Evolutionary conservation across 2,888 invertebrate species (phyloP), one percentile per base, ranked within the genome.

Genomic region (Habrosyne pyritoides): DNA sequence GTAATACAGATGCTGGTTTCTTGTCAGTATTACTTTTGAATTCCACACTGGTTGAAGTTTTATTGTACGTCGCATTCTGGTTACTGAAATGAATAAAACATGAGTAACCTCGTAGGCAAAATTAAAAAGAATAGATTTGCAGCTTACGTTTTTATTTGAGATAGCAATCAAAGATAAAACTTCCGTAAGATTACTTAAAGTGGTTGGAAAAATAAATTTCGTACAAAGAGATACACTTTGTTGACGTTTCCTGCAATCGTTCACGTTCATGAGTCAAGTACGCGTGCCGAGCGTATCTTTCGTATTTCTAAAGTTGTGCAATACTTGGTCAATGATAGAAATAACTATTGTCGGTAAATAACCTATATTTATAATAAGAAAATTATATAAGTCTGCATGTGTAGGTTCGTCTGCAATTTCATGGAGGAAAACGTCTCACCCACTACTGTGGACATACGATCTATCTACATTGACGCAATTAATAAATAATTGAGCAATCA

Each of bases 1-100:
- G 95, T 70, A 97, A 87, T 67, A 98, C 94, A 0, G 97, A 97
- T 0, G 96, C 95, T 54, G 93, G 91, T 64, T 94, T 94, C 68
- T 18, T 42, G 30, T 7, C 42, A 52, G 10, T 63, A 63, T 47
- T 51, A 26, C 26, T 4, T 56, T 51, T 52, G 6, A 50, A 50
- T 28, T 50, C 50, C 28, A 28, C 50, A 18, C 28, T 50, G 10
- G 10, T 18, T 1, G 28, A 18, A 14, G 28, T 28, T 30, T 50
- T 28, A 21, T 28, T 50, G 18, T 28, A 50, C 21, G 50, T 14
- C n/a, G 28, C 50, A 21, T 50, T 50, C 4, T 26, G 10, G 3
- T 50, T 21, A 12, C 50, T 50, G 50, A 18, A 50, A 50, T 21
- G 8, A 47, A 47, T 22, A 14, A 26, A 26, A 24, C 26, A 48